Evolutionary conservation across 2,888 invertebrate species (phyloP), one percentile per base, ranked within the genome.

Genomic region (Cryptosula pallasiana): DNA sequence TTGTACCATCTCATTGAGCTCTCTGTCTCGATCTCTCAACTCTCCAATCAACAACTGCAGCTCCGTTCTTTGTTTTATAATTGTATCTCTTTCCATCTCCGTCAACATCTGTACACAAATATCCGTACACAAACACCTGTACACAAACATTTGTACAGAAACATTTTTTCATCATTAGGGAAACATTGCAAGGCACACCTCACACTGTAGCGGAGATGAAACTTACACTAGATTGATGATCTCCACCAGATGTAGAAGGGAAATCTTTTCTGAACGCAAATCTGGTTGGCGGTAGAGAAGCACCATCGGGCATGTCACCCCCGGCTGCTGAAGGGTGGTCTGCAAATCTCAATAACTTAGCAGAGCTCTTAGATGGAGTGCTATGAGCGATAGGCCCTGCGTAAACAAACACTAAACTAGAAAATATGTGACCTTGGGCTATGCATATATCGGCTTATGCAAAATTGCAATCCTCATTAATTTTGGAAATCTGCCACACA

Each of bases 1-100:
- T 1, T 74, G 58, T 69, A 81, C 79, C 79, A 82, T 80, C 29
- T 81, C 81, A 71, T 81, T 82, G 34, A 83, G 78, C 72, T 83
- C 83, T 20, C 77, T 74, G 73, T 83, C 83, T 2, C 83, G 76
- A 63, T 81, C 82, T 54, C 76, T 76, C 71, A 83, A 76, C 74
- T 83, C 83, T 2, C 74, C 74, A 34, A 83, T 77, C 71, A 83
- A 73, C 73, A 81, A 73, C 75, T 81, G 79, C 20, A 83, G 78
- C 74, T 83, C 83, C 34, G 79, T 75, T 2, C 83, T 75, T 75
- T 83, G 83, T 71, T 79, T 79, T 71, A 77, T 75, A 27, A 81
- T 75, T 13, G 78, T 78, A 36, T 72, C 72, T 23, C 72, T 54
- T 25, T 70, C 70, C 70, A 54, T 70, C 45, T 70, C 70, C 25